Evolutionary conservation across 2,888 invertebrate genomes (phyloP).

Genomic region (Schizotus pectinicornis): DNA sequence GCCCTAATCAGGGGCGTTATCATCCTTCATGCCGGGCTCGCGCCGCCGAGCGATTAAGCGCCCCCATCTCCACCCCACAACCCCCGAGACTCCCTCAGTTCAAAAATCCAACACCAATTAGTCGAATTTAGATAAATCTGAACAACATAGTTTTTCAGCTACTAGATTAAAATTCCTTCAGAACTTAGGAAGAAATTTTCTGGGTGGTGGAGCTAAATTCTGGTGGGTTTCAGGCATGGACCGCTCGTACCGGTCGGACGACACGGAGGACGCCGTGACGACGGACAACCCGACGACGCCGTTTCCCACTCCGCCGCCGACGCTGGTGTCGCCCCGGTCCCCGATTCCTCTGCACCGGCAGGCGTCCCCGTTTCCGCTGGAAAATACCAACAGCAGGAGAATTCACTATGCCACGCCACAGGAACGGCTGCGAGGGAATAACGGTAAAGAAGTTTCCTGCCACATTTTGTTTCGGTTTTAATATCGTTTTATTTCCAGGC

Average conservation of each 20-base stretch:
- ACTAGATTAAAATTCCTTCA: too few species aligned
- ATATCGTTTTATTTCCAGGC: conserved; percentile 40
- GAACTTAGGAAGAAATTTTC: too few species aligned
- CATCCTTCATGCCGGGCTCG: too few species aligned
- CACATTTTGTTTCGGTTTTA: not conserved
- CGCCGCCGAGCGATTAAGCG: too few species aligned
- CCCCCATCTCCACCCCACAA: too few species aligned
- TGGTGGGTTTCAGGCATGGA: conserved; percentile 68
- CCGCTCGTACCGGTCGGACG: conserved; percentile 76
- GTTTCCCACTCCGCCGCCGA: conserved; percentile 63
- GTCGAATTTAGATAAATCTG: too few species aligned
- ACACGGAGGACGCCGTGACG: conserved; percentile 67
- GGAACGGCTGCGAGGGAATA: conserved; percentile 56
- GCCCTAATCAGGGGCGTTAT: too few species aligned
- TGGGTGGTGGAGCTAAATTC: too few species aligned
- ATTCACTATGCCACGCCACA: conserved; percentile 61
- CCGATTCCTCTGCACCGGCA: conserved; percentile 69
- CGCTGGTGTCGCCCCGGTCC: conserved; percentile 61
- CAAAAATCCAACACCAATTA: too few species aligned
- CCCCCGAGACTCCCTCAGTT: not conserved
- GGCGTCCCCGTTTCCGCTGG: conserved; percentile 73
- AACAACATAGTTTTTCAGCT: too few species aligned
- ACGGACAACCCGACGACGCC: conserved; percentile 64
- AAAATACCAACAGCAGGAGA: conserved; percentile 69
- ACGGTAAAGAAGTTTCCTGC: conserved; percentile 48